Base-by-base conservation (phyloP, 2,113 vertebrate genomes). In the western clawed frog (Xenopus tropicalis) region DNA sequence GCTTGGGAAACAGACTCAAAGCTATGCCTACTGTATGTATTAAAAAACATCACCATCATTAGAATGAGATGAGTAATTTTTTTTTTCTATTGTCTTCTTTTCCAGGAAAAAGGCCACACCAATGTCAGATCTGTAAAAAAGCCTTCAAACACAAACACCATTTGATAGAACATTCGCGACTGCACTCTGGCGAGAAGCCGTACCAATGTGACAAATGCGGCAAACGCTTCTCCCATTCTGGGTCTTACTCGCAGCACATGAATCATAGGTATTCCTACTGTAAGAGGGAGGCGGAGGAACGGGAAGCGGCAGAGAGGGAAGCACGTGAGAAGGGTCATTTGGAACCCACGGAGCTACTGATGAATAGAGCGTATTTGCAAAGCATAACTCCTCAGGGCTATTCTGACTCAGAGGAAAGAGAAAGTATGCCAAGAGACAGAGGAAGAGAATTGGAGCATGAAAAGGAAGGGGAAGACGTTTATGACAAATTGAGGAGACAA, bases 121-220 rank as follows among this genome's bases (percentile, higher is more conserved):
- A 99, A 88, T 99, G 97, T 89, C 96, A 98, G 90, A 98, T 99
- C 87, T 99, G 97, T 92, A 99, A 99, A 94, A 99, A 99, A 85
- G 97, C 97, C 24, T 99, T 99, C 79, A 99, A 99, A 94, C 97
- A 99, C 93, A 99, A 99, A 88, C 97, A 99, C 81, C 97, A 99
- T 89, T 93, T 99, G 85, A 99, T 99, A 22, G 97, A 99, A 87
- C 97, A 99, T 90, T 98, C 96, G 46, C 84, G 97, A 63, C 92
- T 99, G 83, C 97, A 99, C 92, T 99, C 97, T 6, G 97, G 97
- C 66, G 97, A 99, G 88, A 99, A 99, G 82, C 97, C 97, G 24
- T 99, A 99, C 81, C 97, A 98, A 93, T 99, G 97, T 48, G 97
- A 99, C 85, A 98, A 98, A 85, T 99, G 97, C 37, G 97, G 97